Conservation (phyloP, 1,140 invertebrate species). For the Octopus bimaculoides region DNA sequence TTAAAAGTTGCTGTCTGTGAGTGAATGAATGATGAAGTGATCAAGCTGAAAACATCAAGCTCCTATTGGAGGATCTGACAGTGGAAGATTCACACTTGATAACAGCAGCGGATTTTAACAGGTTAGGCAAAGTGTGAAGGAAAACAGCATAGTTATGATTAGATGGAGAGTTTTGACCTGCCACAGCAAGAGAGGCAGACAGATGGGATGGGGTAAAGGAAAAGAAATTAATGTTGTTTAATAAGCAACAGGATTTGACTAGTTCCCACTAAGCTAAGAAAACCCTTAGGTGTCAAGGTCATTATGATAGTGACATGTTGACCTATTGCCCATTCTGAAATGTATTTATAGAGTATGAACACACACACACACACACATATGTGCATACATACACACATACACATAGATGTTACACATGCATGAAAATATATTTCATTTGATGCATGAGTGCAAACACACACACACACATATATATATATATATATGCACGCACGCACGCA, state of each 20-base stretch:
- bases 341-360: background rate
- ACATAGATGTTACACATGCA: background rate
- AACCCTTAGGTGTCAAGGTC: background rate
- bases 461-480: conserved; percentile 5
- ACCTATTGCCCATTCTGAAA: background rate
- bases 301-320: background rate
- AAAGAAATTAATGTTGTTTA: background rate
- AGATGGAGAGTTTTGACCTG: no score
- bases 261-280: conserved; percentile 2
- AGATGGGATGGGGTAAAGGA: no score
- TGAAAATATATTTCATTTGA: background rate
- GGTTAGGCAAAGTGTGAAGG: no score
- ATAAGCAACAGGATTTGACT: conserved; percentile 9
- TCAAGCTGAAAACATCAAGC: no score
- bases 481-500: background rate
- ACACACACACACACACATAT: background rate
- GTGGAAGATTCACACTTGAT: no score
- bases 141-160: no score
- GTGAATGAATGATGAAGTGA: no score
- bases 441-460: background rate
- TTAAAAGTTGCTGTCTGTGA: no score
- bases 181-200: no score
- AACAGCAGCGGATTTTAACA: no score
- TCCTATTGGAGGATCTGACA: no score
- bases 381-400: background rate